These are phyloP conservation scores for Drosophila sordidula DNA, from an alignment of 2,888 invertebrate genomes.

Conservation along the genomic window DNA sequence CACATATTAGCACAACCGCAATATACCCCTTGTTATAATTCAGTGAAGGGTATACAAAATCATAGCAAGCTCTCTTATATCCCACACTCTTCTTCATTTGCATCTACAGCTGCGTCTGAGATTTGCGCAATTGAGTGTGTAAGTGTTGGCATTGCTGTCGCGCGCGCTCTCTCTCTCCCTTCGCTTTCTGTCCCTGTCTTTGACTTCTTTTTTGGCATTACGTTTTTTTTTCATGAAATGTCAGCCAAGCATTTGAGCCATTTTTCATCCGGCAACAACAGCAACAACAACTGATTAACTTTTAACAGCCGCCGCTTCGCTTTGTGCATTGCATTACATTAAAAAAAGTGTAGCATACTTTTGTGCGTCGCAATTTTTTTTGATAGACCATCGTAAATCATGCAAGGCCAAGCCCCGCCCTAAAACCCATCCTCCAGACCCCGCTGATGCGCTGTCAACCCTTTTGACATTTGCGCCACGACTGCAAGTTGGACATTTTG, in stretches of 20 bases:
- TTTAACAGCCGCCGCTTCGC: conserved; percentile 65
- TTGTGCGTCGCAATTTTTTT: conserved; percentile 64
- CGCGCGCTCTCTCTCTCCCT: conserved; percentile 5
- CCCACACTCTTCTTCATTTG: conserved; percentile 44
- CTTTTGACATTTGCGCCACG: conserved; percentile 65
- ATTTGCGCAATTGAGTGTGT: conserved; percentile 81
- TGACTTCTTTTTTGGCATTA: conserved; percentile 33
- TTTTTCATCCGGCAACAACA: conserved; percentile 67
- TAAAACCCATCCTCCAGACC: background rate
- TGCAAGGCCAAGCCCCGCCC: conserved; percentile 31
- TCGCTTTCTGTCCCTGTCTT: background rate
- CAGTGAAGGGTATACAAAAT: conserved; percentile 22
- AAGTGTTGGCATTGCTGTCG: conserved; percentile 63
- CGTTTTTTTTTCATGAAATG: conserved; percentile 70
- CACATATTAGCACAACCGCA: background rate
- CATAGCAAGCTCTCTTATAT: background rate
- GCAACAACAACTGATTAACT: conserved; percentile 73
- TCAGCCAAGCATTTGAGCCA: conserved; percentile 63
- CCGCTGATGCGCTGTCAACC: conserved; percentile 56
- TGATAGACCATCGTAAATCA: conserved; percentile 76
- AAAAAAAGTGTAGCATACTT: conserved; percentile 59
- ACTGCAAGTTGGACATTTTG: conserved; percentile 77
- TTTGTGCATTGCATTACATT: conserved; percentile 69
- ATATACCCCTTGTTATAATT: background rate
- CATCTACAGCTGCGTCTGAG: conserved; percentile 63